Base-by-base conservation (phyloP, 2,888 invertebrate species). In the Polydrusus cervinus region DNA sequence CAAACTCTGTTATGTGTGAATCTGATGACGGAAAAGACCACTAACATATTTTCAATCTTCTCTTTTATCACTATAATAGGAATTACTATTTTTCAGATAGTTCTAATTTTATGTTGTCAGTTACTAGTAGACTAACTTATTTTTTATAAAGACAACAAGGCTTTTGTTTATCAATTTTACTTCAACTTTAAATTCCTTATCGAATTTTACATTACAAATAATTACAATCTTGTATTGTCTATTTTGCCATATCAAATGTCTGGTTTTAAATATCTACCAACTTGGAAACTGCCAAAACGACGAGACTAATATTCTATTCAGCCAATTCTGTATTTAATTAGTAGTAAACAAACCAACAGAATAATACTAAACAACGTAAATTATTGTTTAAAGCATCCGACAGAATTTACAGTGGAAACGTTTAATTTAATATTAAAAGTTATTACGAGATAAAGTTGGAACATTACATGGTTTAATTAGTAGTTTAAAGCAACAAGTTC, bases 341-440 rank as follows among this genome's bases (percentile, higher is more conserved):
- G 30, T 30, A 25, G 30, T 34, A 16, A 25, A 53, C 25, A 53
- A 11, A 53, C 53, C n/a, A 51, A 20, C 51, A 51, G 20, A 51
- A 51, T 11, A 51, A 51, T 51, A 51, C 20, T 25, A 30, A 47
- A 53, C 20, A 25, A 53, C 53, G 30, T 30, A 53, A 25, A 25
- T 51, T 53, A 53, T 53, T 53, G n/a, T 53, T 53, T 53, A 25
- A 53, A 25, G 30, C 53, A n/a, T 25, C 53, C 30, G 9, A 53
- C 25, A 25, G 18, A 18, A 51, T 11, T 51, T 25, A 20, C 20
- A 30, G 53, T 7, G 20, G n/a, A 53, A 53, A 30, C 30, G 25
- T 13, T 53, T 53, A 30, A 53, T 25, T 53, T 53, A 53, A 53
- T 53, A 53, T 53, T 51, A 53, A 53, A 53, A 53, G 30, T 53